phyloP scores from a whole-genome alignment of 2,888 invertebrate genomes.

The Rhagonycha fulva region DNA sequence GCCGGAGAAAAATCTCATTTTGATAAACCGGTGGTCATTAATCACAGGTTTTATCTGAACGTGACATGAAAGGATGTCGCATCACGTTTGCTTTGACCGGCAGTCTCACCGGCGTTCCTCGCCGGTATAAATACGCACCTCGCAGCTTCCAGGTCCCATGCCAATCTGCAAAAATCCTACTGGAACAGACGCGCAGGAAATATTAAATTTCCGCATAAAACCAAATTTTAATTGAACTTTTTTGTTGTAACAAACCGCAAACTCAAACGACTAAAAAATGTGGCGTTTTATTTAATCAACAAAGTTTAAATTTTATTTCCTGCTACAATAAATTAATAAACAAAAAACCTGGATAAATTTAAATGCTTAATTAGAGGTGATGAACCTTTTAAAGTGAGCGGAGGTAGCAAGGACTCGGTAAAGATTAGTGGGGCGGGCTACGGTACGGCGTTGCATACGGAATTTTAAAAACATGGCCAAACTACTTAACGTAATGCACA shows the following conservation, averaged over 20 bases:
- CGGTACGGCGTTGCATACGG: constrained; percentile 26
- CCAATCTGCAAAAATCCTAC: constrained; percentile 39
- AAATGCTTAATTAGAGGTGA: constrained; percentile 24
- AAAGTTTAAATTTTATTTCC: not conserved
- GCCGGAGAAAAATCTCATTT: constrained; percentile 51
- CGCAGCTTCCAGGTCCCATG: constrained; percentile 40
- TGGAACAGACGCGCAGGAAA: constrained; percentile 31
- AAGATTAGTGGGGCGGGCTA: constrained; percentile 25
- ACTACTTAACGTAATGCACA: constrained; percentile 50
- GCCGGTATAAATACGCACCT: constrained; percentile 37
- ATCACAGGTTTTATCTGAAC: constrained; percentile 54
- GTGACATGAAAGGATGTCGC: constrained; percentile 53
- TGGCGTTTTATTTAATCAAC: not conserved
- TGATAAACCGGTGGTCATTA: constrained; percentile 53
- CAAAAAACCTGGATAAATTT: not conserved
- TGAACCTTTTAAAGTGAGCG: constrained; percentile 37
- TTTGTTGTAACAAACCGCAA: constrained; percentile 10
- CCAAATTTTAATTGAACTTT: constrained; percentile 26
- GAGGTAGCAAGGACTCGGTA: constrained; percentile 33
- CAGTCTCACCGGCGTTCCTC: constrained; percentile 39
- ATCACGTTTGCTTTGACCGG: constrained; percentile 47
- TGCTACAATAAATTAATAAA: not conserved
- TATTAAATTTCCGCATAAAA: constrained; percentile 30
- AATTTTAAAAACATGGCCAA: constrained; percentile 42
- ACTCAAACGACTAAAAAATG: not conserved